A percentile compares a stretch with the other conserved stretches of the same genome.
These are phyloP conservation scores for Burhinus bistriatus DNA, from an alignment of 2,113 vertebrate species.

Conservation along the genomic window DNA sequence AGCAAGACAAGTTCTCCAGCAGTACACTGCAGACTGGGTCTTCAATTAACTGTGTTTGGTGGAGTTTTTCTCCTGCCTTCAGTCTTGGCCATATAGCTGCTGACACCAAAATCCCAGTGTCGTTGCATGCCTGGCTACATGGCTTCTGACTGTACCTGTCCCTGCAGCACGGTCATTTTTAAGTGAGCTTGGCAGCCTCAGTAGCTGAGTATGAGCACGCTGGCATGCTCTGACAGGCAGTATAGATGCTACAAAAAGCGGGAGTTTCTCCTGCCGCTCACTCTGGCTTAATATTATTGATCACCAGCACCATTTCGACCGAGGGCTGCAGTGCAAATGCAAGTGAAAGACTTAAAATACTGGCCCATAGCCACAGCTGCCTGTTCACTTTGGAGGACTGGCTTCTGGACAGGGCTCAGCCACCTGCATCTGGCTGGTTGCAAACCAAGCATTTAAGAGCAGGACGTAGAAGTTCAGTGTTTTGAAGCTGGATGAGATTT, in stretches of 20 bases:
- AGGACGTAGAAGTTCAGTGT: neutral
- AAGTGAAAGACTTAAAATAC: neutral
- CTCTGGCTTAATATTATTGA: neutral
- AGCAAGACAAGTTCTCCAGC: neutral
- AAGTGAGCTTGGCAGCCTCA: neutral
- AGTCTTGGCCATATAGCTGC: neutral
- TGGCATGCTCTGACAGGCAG: neutral
- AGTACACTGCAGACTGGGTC: neutral
- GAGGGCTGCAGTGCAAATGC: neutral
- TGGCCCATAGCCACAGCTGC: neutral
- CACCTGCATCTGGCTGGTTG: neutral
- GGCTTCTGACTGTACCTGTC: neutral
- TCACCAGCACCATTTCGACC: fast-evolving
- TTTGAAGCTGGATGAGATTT: neutral
- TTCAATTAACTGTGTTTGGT: neutral
- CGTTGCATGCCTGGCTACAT: neutral
- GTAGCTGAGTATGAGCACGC: neutral
- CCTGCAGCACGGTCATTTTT: neutral
- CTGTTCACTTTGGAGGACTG: neutral
- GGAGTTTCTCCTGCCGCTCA: neutral
- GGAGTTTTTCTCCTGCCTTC: neutral
- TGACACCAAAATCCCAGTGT: neutral
- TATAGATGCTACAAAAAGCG: neutral
- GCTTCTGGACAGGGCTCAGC: neutral
- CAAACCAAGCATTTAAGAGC: neutral